A percentile compares a stretch with the other conserved stretches of the same genome.
These are phyloP conservation scores for Macrocentrus cingulum DNA, from an alignment of 1,140 invertebrate genomes.

Conservation along the genomic window DNA sequence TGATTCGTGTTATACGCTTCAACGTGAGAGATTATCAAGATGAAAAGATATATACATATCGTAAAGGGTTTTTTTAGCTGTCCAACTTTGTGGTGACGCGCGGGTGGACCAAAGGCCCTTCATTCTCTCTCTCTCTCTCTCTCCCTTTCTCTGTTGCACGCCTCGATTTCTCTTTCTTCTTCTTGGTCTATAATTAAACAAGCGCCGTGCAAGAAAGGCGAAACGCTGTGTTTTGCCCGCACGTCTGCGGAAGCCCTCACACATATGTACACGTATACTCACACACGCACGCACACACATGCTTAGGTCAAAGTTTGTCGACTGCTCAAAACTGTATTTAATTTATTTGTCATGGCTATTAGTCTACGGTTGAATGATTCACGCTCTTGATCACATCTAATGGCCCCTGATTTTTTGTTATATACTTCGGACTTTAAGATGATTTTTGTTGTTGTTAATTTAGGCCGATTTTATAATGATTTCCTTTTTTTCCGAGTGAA, in stretches of 20 bases:
- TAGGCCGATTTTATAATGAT: neutral
- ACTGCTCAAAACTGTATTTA: neutral
- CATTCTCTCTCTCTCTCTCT: slow-evolving; percentile 3
- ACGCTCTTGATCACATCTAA: no score
- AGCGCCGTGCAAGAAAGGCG: slow-evolving; percentile 23
- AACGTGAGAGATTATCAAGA: no score
- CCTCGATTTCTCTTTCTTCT: neutral
- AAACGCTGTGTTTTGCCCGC: slow-evolving; percentile 38
- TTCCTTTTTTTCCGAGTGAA: neutral
- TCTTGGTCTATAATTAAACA: slow-evolving; percentile 44
- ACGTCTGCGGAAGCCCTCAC: neutral
- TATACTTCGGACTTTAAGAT: no score
- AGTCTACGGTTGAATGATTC: neutral
- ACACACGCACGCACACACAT: neutral
- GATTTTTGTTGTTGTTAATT: neutral
- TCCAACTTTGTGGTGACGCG: slow-evolving; percentile 39
- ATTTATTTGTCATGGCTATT: slow-evolving; percentile 5
- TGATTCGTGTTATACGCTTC: no score
- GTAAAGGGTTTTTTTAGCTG: slow-evolving; percentile 13
- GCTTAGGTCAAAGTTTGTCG: neutral
- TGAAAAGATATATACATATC: no score
- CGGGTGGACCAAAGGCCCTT: slow-evolving; percentile 34
- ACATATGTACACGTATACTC: neutral
- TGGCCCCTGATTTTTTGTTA: no score
- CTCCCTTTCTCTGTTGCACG: neutral